These are phyloP conservation scores for Hirtodrosophila alboralis DNA, from an alignment of 2,888 invertebrate genomes.

Conservation along the genomic window DNA sequence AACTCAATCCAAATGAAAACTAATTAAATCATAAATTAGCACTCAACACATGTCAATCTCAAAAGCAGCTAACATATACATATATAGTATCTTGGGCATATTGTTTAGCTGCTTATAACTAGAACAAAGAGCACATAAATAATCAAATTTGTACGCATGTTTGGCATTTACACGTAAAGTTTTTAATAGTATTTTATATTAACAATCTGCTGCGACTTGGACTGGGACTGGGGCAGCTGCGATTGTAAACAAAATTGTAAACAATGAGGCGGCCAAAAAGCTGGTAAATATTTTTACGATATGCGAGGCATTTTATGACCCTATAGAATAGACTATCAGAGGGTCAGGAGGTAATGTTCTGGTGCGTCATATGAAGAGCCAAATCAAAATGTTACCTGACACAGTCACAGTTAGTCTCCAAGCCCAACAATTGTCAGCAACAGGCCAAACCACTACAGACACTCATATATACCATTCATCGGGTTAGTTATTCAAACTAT, in stretches of 20 bases:
- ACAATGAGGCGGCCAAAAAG: conserved; percentile 44
- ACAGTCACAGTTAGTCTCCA: conserved; percentile 6
- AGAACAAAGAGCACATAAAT: conserved; percentile 46
- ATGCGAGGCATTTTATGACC: conserved; percentile 54
- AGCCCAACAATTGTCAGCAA: too few relatives aligned
- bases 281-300: conserved; percentile 65
- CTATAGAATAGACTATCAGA: conserved; percentile 14
- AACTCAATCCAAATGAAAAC: conserved; percentile 16
- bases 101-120: conserved; percentile 10
- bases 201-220: conserved; percentile 26
- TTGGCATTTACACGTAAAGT: conserved; percentile 36
- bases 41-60: background rate
- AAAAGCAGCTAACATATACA: background rate
- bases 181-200: conserved; percentile 63
- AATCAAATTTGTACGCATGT: conserved; percentile 50
- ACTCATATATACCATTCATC: conserved; percentile 13
- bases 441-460: background rate
- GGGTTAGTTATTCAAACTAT: conserved; percentile 55
- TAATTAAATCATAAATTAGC: conserved; percentile 21
- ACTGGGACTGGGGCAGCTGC: conserved; percentile 10
- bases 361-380: conserved; percentile 41
- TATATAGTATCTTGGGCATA: conserved; percentile 13
- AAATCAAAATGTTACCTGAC: conserved; percentile 25
- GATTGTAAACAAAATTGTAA: conserved; percentile 74
- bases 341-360: conserved; percentile 4